Evolutionary conservation across 2,113 vertebrate genomes (phyloP).

Genomic region (Okapia johnstoni): DNA sequence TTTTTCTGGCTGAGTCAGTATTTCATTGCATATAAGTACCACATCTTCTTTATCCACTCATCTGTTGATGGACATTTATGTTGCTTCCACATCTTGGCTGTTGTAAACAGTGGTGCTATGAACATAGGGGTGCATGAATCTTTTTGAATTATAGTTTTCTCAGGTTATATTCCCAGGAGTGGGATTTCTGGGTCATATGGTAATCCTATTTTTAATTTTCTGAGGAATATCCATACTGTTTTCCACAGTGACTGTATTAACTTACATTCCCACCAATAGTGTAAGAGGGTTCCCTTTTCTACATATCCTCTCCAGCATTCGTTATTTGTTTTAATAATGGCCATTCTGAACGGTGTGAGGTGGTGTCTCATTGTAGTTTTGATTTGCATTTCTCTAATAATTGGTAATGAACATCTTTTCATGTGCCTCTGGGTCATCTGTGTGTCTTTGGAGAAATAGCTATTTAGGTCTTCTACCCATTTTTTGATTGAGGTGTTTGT

Average conservation of each 20-base stretch:
- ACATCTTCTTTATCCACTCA: background rate
- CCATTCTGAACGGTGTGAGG: background rate
- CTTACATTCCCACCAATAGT: background rate
- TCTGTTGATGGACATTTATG: background rate
- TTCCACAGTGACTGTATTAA: background rate
- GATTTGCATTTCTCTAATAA: background rate
- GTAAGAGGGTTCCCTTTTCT: background rate
- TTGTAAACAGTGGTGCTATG: background rate
- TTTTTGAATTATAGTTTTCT: background rate
- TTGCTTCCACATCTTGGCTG: background rate
- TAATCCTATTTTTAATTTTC: background rate
- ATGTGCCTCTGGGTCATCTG: background rate
- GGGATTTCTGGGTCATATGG: background rate
- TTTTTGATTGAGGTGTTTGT: background rate
- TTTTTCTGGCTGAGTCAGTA: background rate
- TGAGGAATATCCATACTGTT: background rate
- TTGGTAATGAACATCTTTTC: background rate
- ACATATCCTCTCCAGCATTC: background rate
- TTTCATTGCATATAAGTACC: background rate
- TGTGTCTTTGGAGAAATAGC: background rate
- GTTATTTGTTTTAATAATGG: background rate
- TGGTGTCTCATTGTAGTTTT: background rate
- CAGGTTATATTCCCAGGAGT: background rate
- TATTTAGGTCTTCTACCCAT: background rate
- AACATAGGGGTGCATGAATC: background rate